phyloP scores from a whole-genome alignment of 1,140 invertebrate species.

The Drosophila nebulosa region DNA sequence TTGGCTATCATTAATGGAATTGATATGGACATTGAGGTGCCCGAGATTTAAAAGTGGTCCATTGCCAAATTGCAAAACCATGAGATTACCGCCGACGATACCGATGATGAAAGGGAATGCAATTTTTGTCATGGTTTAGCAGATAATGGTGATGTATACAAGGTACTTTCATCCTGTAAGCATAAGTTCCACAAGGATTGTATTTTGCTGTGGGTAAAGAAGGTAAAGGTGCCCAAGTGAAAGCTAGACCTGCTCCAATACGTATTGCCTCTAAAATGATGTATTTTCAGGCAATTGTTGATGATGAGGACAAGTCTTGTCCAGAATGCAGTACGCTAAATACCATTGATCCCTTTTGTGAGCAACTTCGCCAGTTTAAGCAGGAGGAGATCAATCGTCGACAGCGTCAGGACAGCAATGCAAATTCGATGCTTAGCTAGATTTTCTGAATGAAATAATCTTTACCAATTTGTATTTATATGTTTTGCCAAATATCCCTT shows the following conservation, averaged over 20 bases:
- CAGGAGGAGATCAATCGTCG: not conserved
- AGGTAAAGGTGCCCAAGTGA: not conserved
- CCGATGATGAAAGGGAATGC: not conserved
- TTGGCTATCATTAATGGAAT: not conserved
- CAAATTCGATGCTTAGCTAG: not conserved
- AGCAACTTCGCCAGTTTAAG: not conserved
- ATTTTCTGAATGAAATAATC: not conserved
- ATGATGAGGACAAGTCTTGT: not conserved
- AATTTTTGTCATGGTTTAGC: not conserved
- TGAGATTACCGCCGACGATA: not conserved
- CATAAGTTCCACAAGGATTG: not conserved
- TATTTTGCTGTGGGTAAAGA: not conserved
- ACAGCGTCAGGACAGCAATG: not conserved
- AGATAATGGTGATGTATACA: not conserved
- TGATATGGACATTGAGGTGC: not conserved
- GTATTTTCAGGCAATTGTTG: not conserved
- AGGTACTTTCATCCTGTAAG: not conserved
- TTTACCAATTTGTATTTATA: too few relatives aligned
- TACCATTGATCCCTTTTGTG: not conserved
- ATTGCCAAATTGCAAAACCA: not conserved
- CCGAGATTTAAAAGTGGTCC: not conserved
- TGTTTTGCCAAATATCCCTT: not conserved
- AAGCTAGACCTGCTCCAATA: too few relatives aligned
- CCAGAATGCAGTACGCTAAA: not conserved
- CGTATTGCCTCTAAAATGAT: not conserved